Base-by-base conservation (phyloP, 2,113 vertebrate genomes). In the Vanacampus margaritifer region DNA sequence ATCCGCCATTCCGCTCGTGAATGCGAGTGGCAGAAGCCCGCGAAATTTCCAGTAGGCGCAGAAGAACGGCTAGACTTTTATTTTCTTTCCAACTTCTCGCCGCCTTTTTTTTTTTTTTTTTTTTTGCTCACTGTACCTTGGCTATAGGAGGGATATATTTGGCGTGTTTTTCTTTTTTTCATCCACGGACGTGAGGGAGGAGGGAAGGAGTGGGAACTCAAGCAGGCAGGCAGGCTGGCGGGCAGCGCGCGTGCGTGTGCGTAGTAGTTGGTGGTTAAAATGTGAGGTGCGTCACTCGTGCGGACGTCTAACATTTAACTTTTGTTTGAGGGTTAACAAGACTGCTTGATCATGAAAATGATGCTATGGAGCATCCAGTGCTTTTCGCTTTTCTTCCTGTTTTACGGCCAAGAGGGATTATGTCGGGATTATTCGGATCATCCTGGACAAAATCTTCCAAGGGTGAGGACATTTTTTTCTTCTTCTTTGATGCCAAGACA, bases 41-140 rank as follows among this genome's bases (percentile, higher is more conserved):
- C 37, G 76, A 87, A 87, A 83, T 83, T 76, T 88, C 77, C 87
- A 84, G 79, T 60, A 32, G 67, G 74, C 56, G 17, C 24, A 46
- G 71, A 71, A 68, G 41, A 46, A 21, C 48, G n/a, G 48, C 48
- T 51, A 21, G 43, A 39, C 21, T 37, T 65, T 61, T 64, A 46
- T 64, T 65, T 50, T 50, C 19, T 32, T 32, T 50, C 64, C 6
- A 65, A 54, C 39, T 73, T 72, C 24, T 32, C 0, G 0, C 17
- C 9, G 14, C n/a, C 53, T 13, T 26, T n/a, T n/a, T n/a, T n/a
- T n/a, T n/a, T n/a, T n/a, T n/a, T n/a, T n/a, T n/a, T n/a, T n/a
- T n/a, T n/a, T 24, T 41, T 54, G 14, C 17, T n/a, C n/a, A 21
- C 2, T 60, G 51, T 54, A 5, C 24, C 11, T 1, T 6, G 35